Evolutionary conservation across 2,797 vertebrate species (phyloP).

Genomic region (Poecilia velifera): DNA sequence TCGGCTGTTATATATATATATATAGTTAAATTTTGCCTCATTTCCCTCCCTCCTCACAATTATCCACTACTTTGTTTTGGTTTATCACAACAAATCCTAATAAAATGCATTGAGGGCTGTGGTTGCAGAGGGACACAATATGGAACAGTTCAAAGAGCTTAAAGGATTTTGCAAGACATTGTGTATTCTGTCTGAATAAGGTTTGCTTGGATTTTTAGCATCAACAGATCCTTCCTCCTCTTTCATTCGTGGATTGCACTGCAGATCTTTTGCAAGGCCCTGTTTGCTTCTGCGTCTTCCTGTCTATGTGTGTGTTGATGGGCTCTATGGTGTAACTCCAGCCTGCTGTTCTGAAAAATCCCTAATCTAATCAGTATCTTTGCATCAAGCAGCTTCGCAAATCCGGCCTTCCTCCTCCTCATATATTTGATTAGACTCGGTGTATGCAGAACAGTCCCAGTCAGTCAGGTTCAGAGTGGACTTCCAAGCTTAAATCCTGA

Average conservation of each 20-base stretch:
- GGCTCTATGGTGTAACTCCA: constrained; percentile 21
- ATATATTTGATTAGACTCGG: constrained; percentile 70
- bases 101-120: background rate
- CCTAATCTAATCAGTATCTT: constrained; percentile 65
- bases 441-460: constrained; percentile 66
- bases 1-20: background rate
- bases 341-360: constrained; percentile 61
- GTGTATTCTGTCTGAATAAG: constrained; percentile 13
- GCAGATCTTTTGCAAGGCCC: constrained; percentile 25
- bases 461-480: constrained; percentile 65
- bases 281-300: constrained; percentile 21
- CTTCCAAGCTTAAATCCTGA: constrained; percentile 74
- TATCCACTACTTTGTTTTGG: background rate
- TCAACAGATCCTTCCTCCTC: constrained; percentile 19
- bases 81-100: background rate
- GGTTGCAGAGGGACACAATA: background rate
- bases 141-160: background rate
- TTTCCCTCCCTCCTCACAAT: background rate
- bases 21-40: background rate
- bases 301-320: constrained; percentile 23
- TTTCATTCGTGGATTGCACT: background rate
- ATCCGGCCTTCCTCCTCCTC: constrained; percentile 50
- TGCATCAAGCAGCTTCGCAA: constrained; percentile 66
- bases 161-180: constrained; percentile 8
- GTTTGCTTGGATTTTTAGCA: constrained; percentile 23